Conservation (phyloP, 2,797 vertebrate species). For the Pitangus sulphuratus region DNA sequence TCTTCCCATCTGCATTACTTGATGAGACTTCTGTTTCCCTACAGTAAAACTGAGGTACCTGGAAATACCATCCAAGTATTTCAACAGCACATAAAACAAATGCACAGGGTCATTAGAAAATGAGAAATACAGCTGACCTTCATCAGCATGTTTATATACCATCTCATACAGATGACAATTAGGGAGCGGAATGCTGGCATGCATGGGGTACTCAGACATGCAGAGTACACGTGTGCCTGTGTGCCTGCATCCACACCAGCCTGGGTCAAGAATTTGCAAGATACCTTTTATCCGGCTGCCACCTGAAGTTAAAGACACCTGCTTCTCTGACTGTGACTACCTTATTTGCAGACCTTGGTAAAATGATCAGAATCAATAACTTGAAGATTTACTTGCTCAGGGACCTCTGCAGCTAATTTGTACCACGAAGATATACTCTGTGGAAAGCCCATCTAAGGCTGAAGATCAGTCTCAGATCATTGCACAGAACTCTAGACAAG, state of each 20-base stretch:
- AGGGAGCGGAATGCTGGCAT: not conserved
- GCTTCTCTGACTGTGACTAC: not conserved
- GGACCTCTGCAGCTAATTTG: not conserved
- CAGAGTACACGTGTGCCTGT: rapidly evolving
- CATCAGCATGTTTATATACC: not conserved
- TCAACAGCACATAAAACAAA: constrained; percentile 3
- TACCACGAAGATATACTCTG: not conserved
- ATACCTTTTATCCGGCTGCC: not conserved
- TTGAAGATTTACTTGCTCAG: not conserved
- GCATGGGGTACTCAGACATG: rapidly evolving
- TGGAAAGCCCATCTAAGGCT: not conserved
- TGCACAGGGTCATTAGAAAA: not conserved
- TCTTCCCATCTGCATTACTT: constrained; percentile 1
- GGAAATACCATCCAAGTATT: constrained; percentile 6
- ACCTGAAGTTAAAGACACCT: not conserved
- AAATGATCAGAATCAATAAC: not conserved
- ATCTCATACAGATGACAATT: not conserved
- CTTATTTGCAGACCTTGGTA: not conserved
- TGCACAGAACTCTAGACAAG: not conserved
- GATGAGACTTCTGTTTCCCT: constrained; percentile 18
- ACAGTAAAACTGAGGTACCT: not conserved
- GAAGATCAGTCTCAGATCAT: not conserved
- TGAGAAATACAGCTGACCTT: not conserved
- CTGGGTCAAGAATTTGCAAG: not conserved
- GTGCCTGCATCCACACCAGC: not conserved